Base-by-base conservation (phyloP, 2,113 vertebrate species). In the Tragulus kanchil region DNA sequence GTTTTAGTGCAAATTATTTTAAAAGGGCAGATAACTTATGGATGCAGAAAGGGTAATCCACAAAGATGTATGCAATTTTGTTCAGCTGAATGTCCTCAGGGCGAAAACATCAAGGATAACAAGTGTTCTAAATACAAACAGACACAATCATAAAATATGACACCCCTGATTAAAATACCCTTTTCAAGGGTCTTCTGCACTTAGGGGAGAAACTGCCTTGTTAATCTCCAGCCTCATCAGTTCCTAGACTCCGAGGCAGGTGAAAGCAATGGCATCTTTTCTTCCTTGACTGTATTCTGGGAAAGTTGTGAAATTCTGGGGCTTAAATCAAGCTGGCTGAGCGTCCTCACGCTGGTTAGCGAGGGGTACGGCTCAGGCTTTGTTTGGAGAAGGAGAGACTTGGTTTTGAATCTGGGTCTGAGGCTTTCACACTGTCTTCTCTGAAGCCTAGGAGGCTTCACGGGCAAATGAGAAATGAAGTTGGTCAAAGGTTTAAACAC, bases 121-220 rank as follows among this genome's bases (percentile, higher is more conserved):
- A 98, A 98, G 92, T 96, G 87, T 0, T 0, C 97, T 98, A 98
- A 98, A 98, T 97, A 98, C 96, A 98, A 98, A 98, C 96, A 98
- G 97, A 97, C 91, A 97, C 92, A 96, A 97, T 97, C 98, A 98
- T 97, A 97, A 98, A 98, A 98, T 97, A 96, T 97, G 97, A 98
- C 96, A 98, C 94, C 86, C 77, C n/a, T 85, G 94, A 98, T 98
- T 98, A 98, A 98, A 98, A 98, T 93, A 97, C 79, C 67, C 62
- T 86, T 98, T 98, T 97, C 97, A 97, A 98, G 93, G 85, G 90
- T 92, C 73, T 94, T 95, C 89, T 54, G 77, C 36, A 50, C 96
- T 95, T 95, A 85, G 94, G 96, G 95, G 96, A 97, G 92, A 97
- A 96, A 5, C 92, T 85, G 93, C 50, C 93, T 96, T 97, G 64